Base-by-base conservation (phyloP, 2,113 vertebrate genomes). In the Ginglymostoma cirratum region DNA sequence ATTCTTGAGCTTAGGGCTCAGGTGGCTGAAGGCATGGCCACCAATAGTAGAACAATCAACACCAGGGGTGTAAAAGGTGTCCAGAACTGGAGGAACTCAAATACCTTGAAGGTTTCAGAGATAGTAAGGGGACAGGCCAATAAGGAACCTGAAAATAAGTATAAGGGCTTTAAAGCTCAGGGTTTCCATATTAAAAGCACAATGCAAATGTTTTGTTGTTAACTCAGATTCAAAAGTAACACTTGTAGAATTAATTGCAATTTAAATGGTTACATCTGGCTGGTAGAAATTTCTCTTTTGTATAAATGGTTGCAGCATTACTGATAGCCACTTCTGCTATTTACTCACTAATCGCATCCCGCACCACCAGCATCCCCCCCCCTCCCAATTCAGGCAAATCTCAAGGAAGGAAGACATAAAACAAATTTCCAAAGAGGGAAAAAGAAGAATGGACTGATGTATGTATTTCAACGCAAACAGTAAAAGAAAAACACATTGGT, bases 351-450 rank as follows among this genome's bases (percentile, higher is more conserved):
- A 95, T 70, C 67, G 76, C 55, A 61, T 61, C 55, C 55, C 55
- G 48, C 48, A 48, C 2, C 48, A 48, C 48, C 48, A 48, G 4
- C 55, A 55, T 5, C 67, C 72, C 14, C 30, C 19, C 14, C 67
- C 61, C 17, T 34, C 48, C 52, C 42, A 42, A 95, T 7, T 94
- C 86, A 48, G 92, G 69, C 65, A 94, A 70, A 70, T 70, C 94
- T 42, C 70, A 45, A 95, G 94, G 94, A 95, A 95, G 94, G 94
- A 95, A 95, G 94, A 95, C 94, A 95, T 95, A 72, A 95, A 95
- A 95, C 69, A 72, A 95, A 72, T 95, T 95, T 95, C 94, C 45
- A 95, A 72, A 95, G 45, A 95, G 61, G 52, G n/a, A 65, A n/a
- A 55, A n/a, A 70, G 30, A 76, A 15, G 45, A 76, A 72, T 34